Percentiles rank a stretch among this genome's conserved stretches.
Evolutionary conservation across 2,888 invertebrate genomes (phyloP).

Genomic region (Diplazon laetatorius): DNA sequence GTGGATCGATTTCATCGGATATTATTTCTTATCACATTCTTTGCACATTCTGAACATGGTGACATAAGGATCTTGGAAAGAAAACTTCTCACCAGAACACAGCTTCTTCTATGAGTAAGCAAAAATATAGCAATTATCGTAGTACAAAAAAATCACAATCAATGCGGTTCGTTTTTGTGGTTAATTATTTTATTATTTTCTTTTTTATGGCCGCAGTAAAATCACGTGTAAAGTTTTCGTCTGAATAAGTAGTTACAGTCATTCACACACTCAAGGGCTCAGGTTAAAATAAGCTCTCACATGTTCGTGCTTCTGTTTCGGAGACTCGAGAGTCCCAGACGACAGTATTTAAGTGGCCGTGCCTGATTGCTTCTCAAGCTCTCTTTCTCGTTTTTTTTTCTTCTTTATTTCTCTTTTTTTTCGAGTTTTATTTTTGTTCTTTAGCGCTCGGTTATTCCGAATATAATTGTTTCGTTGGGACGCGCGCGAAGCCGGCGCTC

Average conservation of each 20-base stretch:
- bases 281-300: constrained; percentile 61
- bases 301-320: constrained; percentile 46
- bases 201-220: not conserved
- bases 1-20: no score
- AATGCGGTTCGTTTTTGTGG: no score
- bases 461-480: constrained; percentile 64
- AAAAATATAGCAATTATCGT: no score
- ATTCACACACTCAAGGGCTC: constrained; percentile 10
- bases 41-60: no score
- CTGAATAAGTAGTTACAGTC: constrained; percentile 15
- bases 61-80: no score
- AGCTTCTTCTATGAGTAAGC: no score
- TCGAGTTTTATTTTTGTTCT: no score
- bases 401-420: no score
- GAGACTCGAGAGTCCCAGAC: constrained; percentile 53
- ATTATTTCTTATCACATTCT: no score
- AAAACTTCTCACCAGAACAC: no score
- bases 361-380: constrained; percentile 46
- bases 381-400: constrained; percentile 37
- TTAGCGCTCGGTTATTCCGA: constrained; percentile 50
- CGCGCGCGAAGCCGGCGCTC: constrained; percentile 34
- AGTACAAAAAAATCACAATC: no score
- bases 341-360: constrained; percentile 61
- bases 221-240: not conserved
- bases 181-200: not conserved